Evolutionary conservation across 2,888 invertebrate species (phyloP).

Genomic region (Plebejus melissa): DNA sequence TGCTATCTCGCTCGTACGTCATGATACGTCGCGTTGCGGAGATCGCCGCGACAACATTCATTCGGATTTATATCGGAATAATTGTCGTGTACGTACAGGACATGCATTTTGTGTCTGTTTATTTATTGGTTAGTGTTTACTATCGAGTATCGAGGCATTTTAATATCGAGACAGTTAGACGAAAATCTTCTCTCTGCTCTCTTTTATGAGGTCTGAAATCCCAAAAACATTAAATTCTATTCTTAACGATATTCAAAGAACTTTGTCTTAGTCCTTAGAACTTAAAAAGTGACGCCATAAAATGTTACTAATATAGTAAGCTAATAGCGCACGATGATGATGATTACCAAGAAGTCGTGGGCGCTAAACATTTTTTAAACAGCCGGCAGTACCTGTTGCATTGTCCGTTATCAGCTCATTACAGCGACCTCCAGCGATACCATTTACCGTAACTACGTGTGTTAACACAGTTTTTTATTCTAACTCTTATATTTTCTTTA

Average conservation of each 20-base stretch:
- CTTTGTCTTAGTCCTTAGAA: too few relatives aligned
- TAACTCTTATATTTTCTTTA: not conserved
- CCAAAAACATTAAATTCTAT: too few relatives aligned
- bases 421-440: slow-evolving; percentile 33
- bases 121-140: not conserved
- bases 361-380: slow-evolving; percentile 28
- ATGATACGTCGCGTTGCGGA: slow-evolving; percentile 39
- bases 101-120: slow-evolving; percentile 32
- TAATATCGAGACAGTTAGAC: not conserved
- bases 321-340: not conserved
- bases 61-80: slow-evolving; percentile 35
- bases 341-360: not conserved
- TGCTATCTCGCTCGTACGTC: slow-evolving; percentile 42
- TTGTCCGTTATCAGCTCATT: slow-evolving; percentile 44
- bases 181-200: too few relatives aligned
- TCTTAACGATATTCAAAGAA: too few relatives aligned
- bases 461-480: not conserved
- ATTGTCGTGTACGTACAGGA: slow-evolving; percentile 35
- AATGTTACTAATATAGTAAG: not conserved
- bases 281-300: too few relatives aligned
- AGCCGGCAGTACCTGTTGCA: slow-evolving; percentile 37
- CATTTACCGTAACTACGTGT: slow-evolving; percentile 19
- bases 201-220: too few relatives aligned
- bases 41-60: slow-evolving; percentile 36
- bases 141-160: not conserved